Evolutionary conservation across 2,888 invertebrate species (phyloP).

Genomic region (Tetanocera ferruginea): DNA sequence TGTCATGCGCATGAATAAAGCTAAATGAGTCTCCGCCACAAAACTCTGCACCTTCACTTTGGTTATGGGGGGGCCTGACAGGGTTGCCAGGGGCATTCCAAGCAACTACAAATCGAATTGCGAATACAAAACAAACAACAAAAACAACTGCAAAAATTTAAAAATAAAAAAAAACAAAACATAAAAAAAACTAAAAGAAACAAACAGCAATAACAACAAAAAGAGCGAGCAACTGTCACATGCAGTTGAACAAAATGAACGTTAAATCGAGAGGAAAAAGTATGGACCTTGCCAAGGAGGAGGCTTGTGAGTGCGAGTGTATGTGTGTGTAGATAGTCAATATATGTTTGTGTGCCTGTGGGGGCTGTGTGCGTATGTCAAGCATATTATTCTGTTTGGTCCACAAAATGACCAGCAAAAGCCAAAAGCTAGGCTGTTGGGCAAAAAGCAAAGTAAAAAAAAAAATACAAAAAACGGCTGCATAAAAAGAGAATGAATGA

Average conservation of each 20-base stretch:
- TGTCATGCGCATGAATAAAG: conserved; percentile 37
- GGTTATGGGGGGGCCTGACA: neutral
- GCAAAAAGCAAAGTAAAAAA: neutral
- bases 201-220: neutral
- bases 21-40: neutral
- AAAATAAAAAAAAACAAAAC: conserved; percentile 1
- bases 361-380: too few relatives aligned
- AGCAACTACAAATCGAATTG: conserved; percentile 25
- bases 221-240: conserved; percentile 30
- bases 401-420: conserved; percentile 14
- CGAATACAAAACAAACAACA: conserved; percentile 8
- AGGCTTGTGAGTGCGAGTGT: neutral
- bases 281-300: neutral
- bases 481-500: neutral
- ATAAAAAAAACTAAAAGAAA: neutral
- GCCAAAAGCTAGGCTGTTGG: neutral
- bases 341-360: conserved; percentile 10
- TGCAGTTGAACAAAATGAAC: conserved; percentile 33
- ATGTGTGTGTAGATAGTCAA: neutral
- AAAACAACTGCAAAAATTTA: neutral
- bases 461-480: neutral
- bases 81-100: neutral
- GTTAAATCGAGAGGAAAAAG: conserved; percentile 29
- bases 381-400: conserved; percentile 8
- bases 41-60: neutral